A percentile compares a stretch with the other conserved stretches of the same genome.
These are phyloP conservation scores for Hiodon alosoides DNA, from an alignment of 2,113 vertebrate genomes.

Conservation along the genomic window DNA sequence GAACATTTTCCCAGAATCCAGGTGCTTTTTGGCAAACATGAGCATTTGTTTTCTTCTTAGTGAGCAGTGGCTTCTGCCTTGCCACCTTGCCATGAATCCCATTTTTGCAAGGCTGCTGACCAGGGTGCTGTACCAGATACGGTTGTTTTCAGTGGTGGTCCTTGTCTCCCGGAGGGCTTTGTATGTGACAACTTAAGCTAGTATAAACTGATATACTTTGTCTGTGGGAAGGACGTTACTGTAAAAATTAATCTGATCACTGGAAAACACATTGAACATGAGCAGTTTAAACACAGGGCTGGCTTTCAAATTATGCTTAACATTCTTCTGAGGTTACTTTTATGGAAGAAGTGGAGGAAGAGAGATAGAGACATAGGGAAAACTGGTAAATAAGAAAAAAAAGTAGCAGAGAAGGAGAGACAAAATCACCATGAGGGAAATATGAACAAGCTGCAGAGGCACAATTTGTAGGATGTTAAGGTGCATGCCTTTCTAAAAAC, in stretches of 20 bases:
- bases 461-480: constrained; percentile 67
- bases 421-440: constrained; percentile 59
- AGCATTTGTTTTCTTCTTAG: no score
- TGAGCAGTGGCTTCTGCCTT: no score
- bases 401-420: constrained; percentile 60
- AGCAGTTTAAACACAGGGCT: constrained; percentile 52
- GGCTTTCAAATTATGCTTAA: constrained; percentile 63
- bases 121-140: no score
- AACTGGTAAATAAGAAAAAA: constrained; percentile 57
- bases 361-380: constrained; percentile 34
- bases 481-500: constrained; percentile 66
- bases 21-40: no score
- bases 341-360: constrained; percentile 50
- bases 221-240: constrained; percentile 63
- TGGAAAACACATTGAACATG: constrained; percentile 58
- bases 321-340: constrained; percentile 46
- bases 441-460: constrained; percentile 66
- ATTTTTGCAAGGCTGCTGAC: no score
- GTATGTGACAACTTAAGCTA: constrained; percentile 74
- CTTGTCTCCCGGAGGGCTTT: constrained; percentile 64
- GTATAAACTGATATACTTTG: constrained; percentile 60
- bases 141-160: constrained; percentile 41
- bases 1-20: no score
- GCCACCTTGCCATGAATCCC: no score
- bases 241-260: constrained; percentile 66